Percentiles rank a stretch among this genome's conserved stretches.
These are phyloP conservation scores for Hirtodrosophila duncani DNA, from an alignment of 2,888 invertebrate species.

Conservation along the genomic window DNA sequence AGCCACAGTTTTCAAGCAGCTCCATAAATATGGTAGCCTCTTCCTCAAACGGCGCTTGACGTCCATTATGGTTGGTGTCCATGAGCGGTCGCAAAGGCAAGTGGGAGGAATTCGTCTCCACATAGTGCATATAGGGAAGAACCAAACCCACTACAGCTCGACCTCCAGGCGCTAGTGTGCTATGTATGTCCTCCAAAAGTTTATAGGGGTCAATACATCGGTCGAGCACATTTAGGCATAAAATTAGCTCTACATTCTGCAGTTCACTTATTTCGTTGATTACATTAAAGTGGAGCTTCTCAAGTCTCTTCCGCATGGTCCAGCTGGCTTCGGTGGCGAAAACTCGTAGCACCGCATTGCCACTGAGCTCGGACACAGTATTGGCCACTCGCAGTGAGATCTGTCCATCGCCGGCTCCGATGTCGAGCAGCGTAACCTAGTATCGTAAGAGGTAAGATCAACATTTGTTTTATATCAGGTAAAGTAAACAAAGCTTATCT, in stretches of 20 bases:
- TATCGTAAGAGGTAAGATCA: no score
- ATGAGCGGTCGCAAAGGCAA: slow-evolving; percentile 78
- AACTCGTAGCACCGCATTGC: slow-evolving; percentile 81
- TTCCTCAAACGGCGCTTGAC: slow-evolving; percentile 84
- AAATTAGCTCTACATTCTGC: slow-evolving; percentile 74
- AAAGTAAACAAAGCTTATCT: no score
- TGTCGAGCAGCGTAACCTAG: slow-evolving; percentile 84
- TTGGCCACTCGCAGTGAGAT: slow-evolving; percentile 90
- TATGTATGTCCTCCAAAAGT: slow-evolving; percentile 86
- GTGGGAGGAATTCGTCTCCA: slow-evolving; percentile 89
- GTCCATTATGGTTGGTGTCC: slow-evolving; percentile 81
- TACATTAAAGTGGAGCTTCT: slow-evolving; percentile 80
- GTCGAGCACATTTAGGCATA: slow-evolving; percentile 95
- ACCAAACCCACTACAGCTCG: slow-evolving; percentile 92
- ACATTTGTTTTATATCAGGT: no score
- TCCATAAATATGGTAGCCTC: slow-evolving; percentile 87
- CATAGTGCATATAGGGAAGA: slow-evolving; percentile 95
- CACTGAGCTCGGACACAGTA: slow-evolving; percentile 68
- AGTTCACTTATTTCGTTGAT: slow-evolving; percentile 74
- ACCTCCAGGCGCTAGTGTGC: slow-evolving; percentile 86
- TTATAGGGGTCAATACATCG: slow-evolving; percentile 91
- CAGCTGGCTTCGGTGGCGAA: slow-evolving; percentile 95
- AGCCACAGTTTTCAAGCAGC: slow-evolving; percentile 81
- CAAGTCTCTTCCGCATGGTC: slow-evolving; percentile 90
- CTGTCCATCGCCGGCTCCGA: slow-evolving; percentile 97